Percentiles rank a stretch among this genome's conserved stretches.
These are phyloP conservation scores for Zaprionus inermis DNA, from an alignment of 1,140 invertebrate species.

Conservation along the genomic window DNA sequence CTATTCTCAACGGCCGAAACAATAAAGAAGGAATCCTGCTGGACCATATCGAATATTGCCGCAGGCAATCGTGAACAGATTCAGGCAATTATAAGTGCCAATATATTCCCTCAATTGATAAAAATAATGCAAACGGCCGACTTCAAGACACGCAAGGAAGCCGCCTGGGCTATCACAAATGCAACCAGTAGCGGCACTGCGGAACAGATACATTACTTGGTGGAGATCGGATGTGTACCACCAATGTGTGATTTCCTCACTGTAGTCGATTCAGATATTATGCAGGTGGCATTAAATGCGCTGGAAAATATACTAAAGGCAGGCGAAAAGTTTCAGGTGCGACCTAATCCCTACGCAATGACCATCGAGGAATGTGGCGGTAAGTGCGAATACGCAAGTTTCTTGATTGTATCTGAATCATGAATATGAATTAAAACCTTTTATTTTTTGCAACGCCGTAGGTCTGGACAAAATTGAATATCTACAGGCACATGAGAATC, in stretches of 20 bases:
- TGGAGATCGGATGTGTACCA: conserved; percentile 91
- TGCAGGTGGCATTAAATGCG: conserved; percentile 98
- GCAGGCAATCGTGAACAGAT: conserved; percentile 98
- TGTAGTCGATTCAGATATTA: conserved; percentile 97
- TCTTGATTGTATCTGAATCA: not conserved
- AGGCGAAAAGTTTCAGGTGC: conserved; percentile 91
- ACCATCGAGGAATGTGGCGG: conserved; percentile 98
- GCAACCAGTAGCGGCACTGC: conserved; percentile 97
- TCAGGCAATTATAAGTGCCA: conserved; percentile 97
- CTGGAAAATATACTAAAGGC: conserved; percentile 97
- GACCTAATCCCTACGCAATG: conserved; percentile 95
- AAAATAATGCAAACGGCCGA: conserved; percentile 96
- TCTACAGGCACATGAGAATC: conserved; percentile 97
- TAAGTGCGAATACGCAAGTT: conserved; percentile 84
- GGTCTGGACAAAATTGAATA: conserved; percentile 99
- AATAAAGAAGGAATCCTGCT: conserved; percentile 98
- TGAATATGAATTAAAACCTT: not conserved
- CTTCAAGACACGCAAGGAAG: conserved; percentile 98
- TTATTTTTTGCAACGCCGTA: conserved; percentile 76
- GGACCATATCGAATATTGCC: conserved; percentile 99
- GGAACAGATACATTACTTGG: conserved; percentile 93
- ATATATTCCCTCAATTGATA: conserved; percentile 96
- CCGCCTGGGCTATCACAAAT: conserved; percentile 99
- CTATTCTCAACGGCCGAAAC: conserved; percentile 92
- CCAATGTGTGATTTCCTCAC: conserved; percentile 97